Percentiles rank a stretch among this genome's conserved stretches.
These are phyloP conservation scores for Leiothrix lutea DNA, from an alignment of 2,113 vertebrate genomes.

Conservation along the genomic window DNA sequence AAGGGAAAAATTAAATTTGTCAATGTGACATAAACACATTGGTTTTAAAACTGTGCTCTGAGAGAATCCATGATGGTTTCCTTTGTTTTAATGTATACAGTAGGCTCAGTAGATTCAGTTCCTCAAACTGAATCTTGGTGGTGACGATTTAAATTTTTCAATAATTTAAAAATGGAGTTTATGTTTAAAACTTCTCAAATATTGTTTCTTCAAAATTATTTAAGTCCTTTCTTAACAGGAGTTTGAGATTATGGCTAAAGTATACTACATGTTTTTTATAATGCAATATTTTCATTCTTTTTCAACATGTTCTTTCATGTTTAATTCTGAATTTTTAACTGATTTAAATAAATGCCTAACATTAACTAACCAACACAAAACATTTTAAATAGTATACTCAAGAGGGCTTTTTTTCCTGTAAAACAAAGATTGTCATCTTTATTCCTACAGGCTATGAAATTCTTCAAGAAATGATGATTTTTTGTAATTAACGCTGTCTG, in stretches of 20 bases:
- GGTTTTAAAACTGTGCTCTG: background rate
- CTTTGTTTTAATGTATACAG: background rate
- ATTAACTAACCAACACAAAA: slow-evolving; percentile 1
- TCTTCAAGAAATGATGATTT: background rate
- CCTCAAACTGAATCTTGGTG: background rate
- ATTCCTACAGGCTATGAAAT: background rate
- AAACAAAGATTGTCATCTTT: slow-evolving; percentile 7
- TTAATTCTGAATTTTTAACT: background rate
- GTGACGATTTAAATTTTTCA: background rate
- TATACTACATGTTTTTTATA: background rate
- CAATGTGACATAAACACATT: background rate
- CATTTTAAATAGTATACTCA: background rate
- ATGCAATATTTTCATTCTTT: background rate
- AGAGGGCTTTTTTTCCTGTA: background rate
- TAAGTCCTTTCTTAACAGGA: background rate
- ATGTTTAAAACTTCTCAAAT: background rate
- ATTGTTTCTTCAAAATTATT: background rate
- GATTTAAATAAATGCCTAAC: background rate
- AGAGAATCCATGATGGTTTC: background rate
- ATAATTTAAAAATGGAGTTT: background rate
- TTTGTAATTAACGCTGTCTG: slow-evolving; percentile 17
- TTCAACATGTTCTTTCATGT: background rate
- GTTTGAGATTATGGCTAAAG: background rate
- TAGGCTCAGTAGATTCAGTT: background rate
- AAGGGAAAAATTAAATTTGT: background rate